phyloP scores from a whole-genome alignment of 2,797 vertebrate species.

The Anolis apletophallus region DNA sequence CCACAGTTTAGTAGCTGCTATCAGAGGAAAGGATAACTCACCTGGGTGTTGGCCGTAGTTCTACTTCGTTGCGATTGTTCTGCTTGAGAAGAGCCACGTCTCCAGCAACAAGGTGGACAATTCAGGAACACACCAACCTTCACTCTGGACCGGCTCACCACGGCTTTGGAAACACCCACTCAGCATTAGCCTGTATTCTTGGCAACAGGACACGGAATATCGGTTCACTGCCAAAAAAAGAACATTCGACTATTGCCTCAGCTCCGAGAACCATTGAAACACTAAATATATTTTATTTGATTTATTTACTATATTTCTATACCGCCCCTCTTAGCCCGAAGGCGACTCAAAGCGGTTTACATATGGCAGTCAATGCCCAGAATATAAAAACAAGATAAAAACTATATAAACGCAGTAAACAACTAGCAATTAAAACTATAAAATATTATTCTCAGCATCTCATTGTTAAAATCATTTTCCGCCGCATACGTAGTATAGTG shows the following conservation, averaged over 20 bases:
- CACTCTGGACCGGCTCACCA: not conserved
- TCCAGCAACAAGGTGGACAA: not conserved
- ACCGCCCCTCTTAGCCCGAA: no score
- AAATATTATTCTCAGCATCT: no score
- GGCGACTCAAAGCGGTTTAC: no score
- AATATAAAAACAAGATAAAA: no score
- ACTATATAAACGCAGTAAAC: no score
- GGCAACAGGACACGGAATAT: not conserved
- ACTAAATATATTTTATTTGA: no score
- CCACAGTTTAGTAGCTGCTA: not conserved
- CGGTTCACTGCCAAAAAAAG: not conserved
- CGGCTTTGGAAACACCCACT: fast-evolving
- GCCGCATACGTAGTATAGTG: not conserved
- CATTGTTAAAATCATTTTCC: no score
- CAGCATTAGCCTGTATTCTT: not conserved
- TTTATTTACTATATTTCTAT: no score
- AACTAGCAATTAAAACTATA: no score
- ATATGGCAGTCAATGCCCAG: no score
- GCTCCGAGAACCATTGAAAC: not conserved
- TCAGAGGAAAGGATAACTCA: not conserved
- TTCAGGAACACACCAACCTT: fast-evolving
- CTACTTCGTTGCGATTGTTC: not conserved
- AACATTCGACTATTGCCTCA: conserved; percentile 4
- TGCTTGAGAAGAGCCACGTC: not conserved
- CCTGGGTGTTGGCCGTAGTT: fast-evolving